A percentile compares a stretch with the other conserved stretches of the same genome.
These are phyloP conservation scores for Percopsis transmontana DNA, from an alignment of 2,113 vertebrate genomes.

Conservation along the genomic window DNA sequence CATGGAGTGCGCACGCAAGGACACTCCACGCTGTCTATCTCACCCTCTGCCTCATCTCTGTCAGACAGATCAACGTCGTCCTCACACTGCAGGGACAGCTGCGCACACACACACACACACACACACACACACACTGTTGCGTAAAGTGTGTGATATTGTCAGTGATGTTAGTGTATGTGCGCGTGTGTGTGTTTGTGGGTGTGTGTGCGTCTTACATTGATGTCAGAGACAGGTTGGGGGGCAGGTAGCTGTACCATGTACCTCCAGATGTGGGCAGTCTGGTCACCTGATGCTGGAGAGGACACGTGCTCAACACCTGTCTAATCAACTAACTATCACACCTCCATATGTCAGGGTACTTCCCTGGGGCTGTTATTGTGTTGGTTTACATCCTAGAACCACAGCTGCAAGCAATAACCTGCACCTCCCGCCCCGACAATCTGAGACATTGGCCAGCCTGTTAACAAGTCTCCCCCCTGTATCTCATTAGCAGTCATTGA, in stretches of 20 bases:
- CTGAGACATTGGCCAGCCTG: too few species aligned
- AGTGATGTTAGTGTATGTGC: too few species aligned
- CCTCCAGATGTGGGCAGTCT: slow-evolving; percentile 97
- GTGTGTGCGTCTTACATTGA: slow-evolving; percentile 82
- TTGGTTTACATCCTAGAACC: too few species aligned
- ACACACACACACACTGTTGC: not conserved
- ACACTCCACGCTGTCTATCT: slow-evolving; percentile 86
- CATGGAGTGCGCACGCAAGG: slow-evolving; percentile 84
- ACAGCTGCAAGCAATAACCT: too few species aligned
- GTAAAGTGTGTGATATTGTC: too few species aligned
- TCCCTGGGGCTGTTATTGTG: too few species aligned
- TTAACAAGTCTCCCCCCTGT: too few species aligned
- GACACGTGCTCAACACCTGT: too few species aligned
- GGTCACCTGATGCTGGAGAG: slow-evolving; percentile 90
- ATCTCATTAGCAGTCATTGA: too few species aligned
- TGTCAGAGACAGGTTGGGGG: slow-evolving; percentile 87
- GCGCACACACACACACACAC: not conserved
- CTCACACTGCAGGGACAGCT: slow-evolving; percentile 84
- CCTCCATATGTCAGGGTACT: too few species aligned
- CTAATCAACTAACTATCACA: too few species aligned
- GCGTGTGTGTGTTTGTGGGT: not conserved
- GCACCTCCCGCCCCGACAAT: too few species aligned
- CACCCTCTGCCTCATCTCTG: slow-evolving; percentile 89
- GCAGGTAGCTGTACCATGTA: slow-evolving; percentile 92
- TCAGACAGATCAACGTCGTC: slow-evolving; percentile 92